Conservation (phyloP, 1,140 invertebrate species). For the Contarinia nasturtii region DNA sequence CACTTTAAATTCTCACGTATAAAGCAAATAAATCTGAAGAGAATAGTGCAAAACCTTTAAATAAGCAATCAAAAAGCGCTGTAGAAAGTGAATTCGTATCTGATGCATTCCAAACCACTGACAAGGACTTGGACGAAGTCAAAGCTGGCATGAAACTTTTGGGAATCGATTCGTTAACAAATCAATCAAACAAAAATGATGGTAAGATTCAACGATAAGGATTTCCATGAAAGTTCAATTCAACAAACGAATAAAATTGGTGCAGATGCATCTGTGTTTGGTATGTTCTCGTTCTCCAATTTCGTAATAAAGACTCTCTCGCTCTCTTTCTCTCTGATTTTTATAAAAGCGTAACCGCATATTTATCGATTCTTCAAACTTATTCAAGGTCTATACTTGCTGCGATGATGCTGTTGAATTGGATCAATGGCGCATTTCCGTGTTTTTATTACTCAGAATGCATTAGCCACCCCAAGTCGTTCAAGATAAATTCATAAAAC, state of each 20-base stretch:
- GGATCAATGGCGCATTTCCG: no score
- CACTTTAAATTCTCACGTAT: no score
- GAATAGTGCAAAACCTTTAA: conserved; percentile 7
- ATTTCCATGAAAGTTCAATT: background rate
- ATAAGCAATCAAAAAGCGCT: conserved; percentile 8
- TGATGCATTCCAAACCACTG: conserved; percentile 38
- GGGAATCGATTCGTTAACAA: conserved; percentile 26
- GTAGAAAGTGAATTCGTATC: conserved; percentile 40
- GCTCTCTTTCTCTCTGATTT: background rate
- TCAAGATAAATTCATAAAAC: no score
- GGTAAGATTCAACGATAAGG: background rate
- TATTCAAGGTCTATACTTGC: no score
- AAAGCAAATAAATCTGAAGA: conserved; percentile 6
- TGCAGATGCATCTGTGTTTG: background rate
- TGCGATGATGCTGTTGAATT: no score
- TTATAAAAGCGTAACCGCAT: no score
- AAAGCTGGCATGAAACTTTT: conserved; percentile 47
- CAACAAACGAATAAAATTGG: no score
- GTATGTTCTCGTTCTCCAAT: background rate
- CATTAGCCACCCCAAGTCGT: no score
- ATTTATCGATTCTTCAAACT: no score
- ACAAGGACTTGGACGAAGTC: conserved; percentile 42
- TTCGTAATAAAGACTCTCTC: background rate
- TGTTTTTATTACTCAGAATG: no score
- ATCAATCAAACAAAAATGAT: conserved; percentile 11